Conservation (phyloP, 2,797 vertebrate species). For the Heliangelus exortis region DNA sequence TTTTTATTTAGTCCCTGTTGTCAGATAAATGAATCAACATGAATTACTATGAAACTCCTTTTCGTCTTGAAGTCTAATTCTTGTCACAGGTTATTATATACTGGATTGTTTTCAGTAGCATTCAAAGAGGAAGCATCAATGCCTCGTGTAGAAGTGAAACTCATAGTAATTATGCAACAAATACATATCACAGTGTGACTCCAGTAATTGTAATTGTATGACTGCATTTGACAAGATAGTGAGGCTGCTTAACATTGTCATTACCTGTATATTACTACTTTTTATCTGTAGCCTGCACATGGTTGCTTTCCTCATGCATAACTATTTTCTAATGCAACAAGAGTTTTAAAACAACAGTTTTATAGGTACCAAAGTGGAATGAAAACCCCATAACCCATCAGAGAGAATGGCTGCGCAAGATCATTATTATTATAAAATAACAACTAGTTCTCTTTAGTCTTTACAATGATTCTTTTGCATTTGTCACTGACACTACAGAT, state of each 20-base stretch:
- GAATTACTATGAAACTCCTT: not conserved
- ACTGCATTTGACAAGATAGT: not conserved
- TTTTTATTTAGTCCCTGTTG: not conserved
- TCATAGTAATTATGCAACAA: not conserved
- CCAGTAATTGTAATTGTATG: not conserved
- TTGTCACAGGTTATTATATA: not conserved
- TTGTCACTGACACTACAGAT: not conserved
- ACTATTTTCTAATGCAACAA: not conserved
- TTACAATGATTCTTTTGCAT: not conserved
- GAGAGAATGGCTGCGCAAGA: not conserved
- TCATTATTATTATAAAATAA: not conserved
- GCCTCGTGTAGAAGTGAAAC: not conserved
- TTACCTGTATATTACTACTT: not conserved
- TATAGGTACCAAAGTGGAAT: not conserved
- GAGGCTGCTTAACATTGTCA: not conserved
- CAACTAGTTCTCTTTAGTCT: not conserved
- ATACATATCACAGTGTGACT: not conserved
- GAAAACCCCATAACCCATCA: not conserved
- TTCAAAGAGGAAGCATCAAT: not conserved
- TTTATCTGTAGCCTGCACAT: not conserved
- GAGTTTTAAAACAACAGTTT: conserved; percentile 2
- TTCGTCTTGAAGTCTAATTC: not conserved
- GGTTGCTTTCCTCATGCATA: not conserved
- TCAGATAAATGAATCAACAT: not conserved
- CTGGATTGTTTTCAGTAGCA: not conserved